Conservation (phyloP, 2,113 vertebrate species). For the Cardinalis cardinalis region DNA sequence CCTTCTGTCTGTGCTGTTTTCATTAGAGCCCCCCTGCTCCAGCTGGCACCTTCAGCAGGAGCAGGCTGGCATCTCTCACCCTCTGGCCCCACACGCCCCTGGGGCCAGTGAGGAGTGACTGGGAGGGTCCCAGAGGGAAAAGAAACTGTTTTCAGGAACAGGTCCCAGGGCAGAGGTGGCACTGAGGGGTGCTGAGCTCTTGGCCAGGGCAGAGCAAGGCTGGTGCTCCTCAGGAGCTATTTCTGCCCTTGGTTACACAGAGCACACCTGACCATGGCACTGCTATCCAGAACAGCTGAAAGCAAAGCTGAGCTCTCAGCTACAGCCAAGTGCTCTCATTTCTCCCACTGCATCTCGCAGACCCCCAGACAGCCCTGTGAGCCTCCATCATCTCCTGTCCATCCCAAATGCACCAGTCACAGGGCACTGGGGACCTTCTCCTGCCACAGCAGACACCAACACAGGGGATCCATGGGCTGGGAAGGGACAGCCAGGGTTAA, state of each 20-base stretch:
- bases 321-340: not conserved
- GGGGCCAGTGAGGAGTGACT: accelerated
- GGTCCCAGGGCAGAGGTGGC: not conserved
- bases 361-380: accelerated
- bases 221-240: not conserved
- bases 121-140: not conserved
- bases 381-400: not conserved
- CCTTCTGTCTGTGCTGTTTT: not conserved
- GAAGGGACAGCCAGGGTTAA: not conserved
- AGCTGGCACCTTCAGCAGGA: not conserved
- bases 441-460: accelerated
- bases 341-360: not conserved
- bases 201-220: not conserved
- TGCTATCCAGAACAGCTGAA: not conserved
- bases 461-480: not conserved
- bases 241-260: not conserved
- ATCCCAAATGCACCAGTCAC: not conserved
- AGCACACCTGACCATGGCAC: accelerated
- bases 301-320: not conserved
- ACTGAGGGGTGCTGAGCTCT: not conserved
- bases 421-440: not conserved
- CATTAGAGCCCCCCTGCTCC: not conserved
- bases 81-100: accelerated
- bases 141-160: not conserved
- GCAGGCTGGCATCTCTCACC: not conserved